Evolutionary conservation across 2,113 vertebrate genomes (phyloP).

Genomic region (Empidonax traillii): DNA sequence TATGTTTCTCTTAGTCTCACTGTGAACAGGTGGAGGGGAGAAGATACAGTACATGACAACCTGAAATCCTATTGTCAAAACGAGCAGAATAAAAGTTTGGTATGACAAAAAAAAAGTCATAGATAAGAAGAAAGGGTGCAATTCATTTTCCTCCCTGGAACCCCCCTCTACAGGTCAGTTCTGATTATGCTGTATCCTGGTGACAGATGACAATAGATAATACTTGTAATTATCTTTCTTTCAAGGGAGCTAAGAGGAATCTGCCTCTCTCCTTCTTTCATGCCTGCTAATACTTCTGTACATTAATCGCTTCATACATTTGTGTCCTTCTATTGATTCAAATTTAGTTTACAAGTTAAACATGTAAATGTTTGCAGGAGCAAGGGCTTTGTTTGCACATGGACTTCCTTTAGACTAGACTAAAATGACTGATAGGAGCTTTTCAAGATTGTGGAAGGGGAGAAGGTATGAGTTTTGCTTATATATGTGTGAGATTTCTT

Average conservation of each 20-base stretch:
- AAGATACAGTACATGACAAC: neutral
- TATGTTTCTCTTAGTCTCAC: neutral
- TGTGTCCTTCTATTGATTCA: neutral
- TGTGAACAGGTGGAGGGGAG: neutral
- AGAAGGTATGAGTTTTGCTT: neutral
- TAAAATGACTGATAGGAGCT: rapidly evolving
- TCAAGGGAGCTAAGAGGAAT: neutral
- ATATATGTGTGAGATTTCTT: neutral
- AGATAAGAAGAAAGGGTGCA: neutral
- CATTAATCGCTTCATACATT: neutral
- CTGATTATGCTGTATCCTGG: neutral
- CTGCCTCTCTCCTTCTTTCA: neutral
- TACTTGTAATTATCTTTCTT: neutral
- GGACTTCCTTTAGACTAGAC: neutral
- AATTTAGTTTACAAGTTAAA: neutral
- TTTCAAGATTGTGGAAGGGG: neutral
- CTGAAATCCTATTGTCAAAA: neutral
- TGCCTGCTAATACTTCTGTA: neutral
- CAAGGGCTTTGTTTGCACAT: neutral
- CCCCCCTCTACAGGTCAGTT: neutral
- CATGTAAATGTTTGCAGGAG: neutral
- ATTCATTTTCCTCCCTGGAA: neutral
- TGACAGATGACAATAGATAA: neutral
- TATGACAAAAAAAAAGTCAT: neutral
- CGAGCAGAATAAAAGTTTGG: neutral